phyloP scores from a whole-genome alignment of 2,113 vertebrate genomes.

The Probosciger aterrimus region DNA sequence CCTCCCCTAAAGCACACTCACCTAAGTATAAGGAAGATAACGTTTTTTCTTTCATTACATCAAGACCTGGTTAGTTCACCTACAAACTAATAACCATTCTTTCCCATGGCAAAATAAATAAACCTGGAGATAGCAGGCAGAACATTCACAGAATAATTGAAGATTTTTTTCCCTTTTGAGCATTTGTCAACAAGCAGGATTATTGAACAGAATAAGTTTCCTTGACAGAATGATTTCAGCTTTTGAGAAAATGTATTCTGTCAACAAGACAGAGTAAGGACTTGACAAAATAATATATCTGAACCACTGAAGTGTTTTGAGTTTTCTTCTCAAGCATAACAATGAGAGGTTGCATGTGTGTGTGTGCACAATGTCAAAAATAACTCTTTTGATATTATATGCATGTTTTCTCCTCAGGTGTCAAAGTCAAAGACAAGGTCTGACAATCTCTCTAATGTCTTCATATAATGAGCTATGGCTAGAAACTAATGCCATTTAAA shows the following conservation, averaged over 20 bases:
- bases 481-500: background rate
- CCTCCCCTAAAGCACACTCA: background rate
- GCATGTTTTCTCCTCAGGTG: background rate
- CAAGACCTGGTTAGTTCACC: constrained; percentile 4
- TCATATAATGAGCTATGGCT: background rate
- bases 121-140: constrained; percentile 24
- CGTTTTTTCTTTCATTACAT: constrained; percentile 27
- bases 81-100: constrained; percentile 35
- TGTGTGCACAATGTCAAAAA: background rate
- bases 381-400: background rate
- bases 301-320: constrained; percentile 42
- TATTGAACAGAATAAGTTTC: constrained; percentile 63
- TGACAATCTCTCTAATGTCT: background rate
- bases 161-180: constrained; percentile 49
- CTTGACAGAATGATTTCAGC: constrained; percentile 69
- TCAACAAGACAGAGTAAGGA: constrained; percentile 65
- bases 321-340: constrained; percentile 55
- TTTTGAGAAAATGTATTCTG: constrained; percentile 69
- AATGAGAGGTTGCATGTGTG: background rate
- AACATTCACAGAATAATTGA: constrained; percentile 61
- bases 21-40: background rate
- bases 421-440: constrained; percentile 18
- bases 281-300: constrained; percentile 70
- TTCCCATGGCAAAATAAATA: constrained; percentile 52
- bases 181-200: constrained; percentile 67